Conservation (phyloP, 2,113 vertebrate genomes). For the Mesitornis unicolor region DNA sequence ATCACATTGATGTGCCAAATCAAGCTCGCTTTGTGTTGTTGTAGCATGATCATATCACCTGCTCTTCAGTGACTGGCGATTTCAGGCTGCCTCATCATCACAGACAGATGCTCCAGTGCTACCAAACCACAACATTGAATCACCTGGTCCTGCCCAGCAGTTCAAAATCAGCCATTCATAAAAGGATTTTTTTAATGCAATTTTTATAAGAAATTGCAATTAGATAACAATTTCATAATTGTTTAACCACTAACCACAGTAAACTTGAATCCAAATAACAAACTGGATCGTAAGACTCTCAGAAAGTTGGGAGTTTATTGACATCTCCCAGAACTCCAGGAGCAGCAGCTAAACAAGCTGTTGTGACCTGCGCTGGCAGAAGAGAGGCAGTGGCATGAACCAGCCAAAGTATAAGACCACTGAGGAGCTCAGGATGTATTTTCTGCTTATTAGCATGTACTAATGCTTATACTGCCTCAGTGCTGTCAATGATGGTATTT, state of each 20-base stretch:
- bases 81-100: neutral
- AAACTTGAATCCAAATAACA: neutral
- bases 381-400: neutral
- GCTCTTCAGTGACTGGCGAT: neutral
- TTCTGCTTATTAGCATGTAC: neutral
- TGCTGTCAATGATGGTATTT: neutral
- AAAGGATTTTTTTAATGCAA: neutral
- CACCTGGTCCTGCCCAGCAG: neutral
- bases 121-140: neutral
- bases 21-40: neutral
- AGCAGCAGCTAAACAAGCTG: neutral
- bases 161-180: neutral
- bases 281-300: accelerated
- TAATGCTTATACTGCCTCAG: neutral
- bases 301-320: neutral
- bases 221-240: neutral
- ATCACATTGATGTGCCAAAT: neutral
- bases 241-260: neutral
- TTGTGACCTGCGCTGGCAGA: neutral
- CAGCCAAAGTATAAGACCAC: neutral
- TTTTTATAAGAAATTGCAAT: neutral
- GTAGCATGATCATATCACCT: neutral
- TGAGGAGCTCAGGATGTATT: neutral
- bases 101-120: neutral
- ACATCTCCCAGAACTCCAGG: neutral